Conservation (phyloP, 2,113 vertebrate species). For the Coreoperca whiteheadi region DNA sequence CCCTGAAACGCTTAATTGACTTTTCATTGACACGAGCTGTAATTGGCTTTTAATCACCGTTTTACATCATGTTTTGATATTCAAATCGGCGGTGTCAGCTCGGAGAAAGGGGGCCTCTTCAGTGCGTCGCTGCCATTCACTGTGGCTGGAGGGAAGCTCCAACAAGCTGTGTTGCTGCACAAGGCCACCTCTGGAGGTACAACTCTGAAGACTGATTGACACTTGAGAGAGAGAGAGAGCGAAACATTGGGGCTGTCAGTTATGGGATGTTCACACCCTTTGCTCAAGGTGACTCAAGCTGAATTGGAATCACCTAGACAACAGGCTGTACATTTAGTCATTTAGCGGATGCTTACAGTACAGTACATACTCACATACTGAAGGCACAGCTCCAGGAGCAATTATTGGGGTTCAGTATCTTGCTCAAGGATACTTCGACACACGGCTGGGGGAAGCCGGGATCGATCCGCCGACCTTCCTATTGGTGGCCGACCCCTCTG, state of each 20-base stretch:
- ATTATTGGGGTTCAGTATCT: too few relatives aligned
- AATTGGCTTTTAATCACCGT: conserved; percentile 84
- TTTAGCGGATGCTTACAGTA: too few relatives aligned
- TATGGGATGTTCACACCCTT: background rate
- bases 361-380: too few relatives aligned
- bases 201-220: conserved; percentile 31
- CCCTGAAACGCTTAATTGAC: conserved; percentile 78
- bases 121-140: conserved; percentile 49
- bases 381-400: too few relatives aligned
- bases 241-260: background rate
- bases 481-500: too few relatives aligned
- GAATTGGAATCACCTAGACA: background rate
- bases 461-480: too few relatives aligned
- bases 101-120: conserved; percentile 59
- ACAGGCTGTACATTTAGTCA: too few relatives aligned
- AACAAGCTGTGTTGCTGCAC: conserved; percentile 5
- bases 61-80: conserved; percentile 85
- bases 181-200: conserved; percentile 15
- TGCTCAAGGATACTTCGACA: too few relatives aligned
- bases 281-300: background rate
- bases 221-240: conserved; percentile 8
- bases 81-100: conserved; percentile 76
- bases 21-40: conserved; percentile 70
- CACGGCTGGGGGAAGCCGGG: too few relatives aligned
- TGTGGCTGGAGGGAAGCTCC: conserved; percentile 7